A percentile compares a stretch with the other conserved stretches of the same genome.
Evolutionary conservation across 2,797 vertebrate species (phyloP).

Genomic region (Chromis chromis): DNA sequence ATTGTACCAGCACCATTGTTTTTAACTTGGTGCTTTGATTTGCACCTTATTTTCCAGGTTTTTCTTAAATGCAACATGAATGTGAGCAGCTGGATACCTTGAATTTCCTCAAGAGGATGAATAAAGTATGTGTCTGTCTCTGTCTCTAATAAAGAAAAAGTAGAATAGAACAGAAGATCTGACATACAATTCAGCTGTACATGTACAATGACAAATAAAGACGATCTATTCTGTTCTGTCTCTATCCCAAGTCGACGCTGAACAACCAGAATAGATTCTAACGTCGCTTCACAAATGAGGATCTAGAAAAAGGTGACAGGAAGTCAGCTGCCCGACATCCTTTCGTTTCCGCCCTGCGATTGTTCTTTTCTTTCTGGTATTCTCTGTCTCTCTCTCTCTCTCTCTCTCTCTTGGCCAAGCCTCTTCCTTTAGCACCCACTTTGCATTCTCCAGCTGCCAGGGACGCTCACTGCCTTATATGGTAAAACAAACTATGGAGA

Average conservation of each 20-base stretch:
- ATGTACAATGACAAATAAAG: too few species aligned
- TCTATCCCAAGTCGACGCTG: accelerated
- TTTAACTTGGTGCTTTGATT: too few species aligned
- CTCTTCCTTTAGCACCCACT: conserved; percentile 85
- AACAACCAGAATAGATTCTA: not conserved
- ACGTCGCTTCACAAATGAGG: conserved; percentile 37
- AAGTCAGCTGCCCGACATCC: conserved; percentile 79
- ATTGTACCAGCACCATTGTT: too few species aligned
- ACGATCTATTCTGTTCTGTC: too few species aligned
- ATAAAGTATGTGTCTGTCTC: too few species aligned
- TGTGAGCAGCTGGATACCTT: too few species aligned
- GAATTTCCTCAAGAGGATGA: too few species aligned
- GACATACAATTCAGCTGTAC: too few species aligned
- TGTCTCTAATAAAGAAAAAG: too few species aligned
- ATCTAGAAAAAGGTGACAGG: conserved; percentile 69
- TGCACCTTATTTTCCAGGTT: too few species aligned
- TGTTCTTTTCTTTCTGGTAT: conserved; percentile 60
- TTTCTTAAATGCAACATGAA: too few species aligned
- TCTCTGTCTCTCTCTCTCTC: conserved; percentile 58
- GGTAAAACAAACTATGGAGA: conserved; percentile 87
- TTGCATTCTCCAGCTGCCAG: conserved; percentile 80
- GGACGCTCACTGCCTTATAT: conserved; percentile 84
- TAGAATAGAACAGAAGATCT: too few species aligned
- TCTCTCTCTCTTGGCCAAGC: conserved; percentile 71
- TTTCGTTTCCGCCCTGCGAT: conserved; percentile 80